Evolutionary conservation across 2,888 invertebrate species (phyloP).

Genomic region (Drosophila mulleri): DNA sequence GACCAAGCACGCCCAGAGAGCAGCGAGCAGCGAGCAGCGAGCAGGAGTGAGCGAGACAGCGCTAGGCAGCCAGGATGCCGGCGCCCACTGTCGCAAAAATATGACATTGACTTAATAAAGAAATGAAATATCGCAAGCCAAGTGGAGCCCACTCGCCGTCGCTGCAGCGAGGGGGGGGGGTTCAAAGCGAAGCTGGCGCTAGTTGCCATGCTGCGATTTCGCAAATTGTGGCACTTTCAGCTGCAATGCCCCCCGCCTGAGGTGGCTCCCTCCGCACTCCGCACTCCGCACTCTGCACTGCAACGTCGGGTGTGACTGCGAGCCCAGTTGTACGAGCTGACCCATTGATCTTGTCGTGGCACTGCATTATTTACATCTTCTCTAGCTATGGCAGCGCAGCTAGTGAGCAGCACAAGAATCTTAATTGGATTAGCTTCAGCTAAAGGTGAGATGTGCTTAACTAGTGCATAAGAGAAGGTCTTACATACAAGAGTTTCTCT

Average conservation of each 20-base stretch:
- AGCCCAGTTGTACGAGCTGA: constrained; percentile 40
- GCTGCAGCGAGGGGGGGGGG: constrained; percentile 10
- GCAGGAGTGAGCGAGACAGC: background rate
- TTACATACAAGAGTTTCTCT: background rate
- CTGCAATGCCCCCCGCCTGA: constrained; percentile 51
- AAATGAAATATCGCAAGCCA: constrained; percentile 80
- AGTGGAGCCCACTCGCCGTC: constrained; percentile 50
- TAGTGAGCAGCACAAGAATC: background rate
- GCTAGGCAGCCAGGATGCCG: constrained; percentile 40
- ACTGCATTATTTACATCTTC: constrained; percentile 42
- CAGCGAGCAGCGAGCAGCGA: background rate
- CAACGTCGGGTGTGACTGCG: constrained; percentile 19
- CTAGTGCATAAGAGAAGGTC: background rate
- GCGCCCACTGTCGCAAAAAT: constrained; percentile 73
- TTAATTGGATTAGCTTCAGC: background rate
- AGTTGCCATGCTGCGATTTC: constrained; percentile 69
- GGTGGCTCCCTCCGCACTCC: constrained; percentile 22
- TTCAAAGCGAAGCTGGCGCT: constrained; percentile 52
- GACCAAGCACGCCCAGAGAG: constrained; percentile 23
- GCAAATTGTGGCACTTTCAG: constrained; percentile 68
- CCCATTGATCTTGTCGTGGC: constrained; percentile 50
- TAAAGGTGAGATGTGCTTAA: background rate
- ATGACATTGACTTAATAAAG: constrained; percentile 82
- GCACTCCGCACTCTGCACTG: background rate
- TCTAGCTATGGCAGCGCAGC: constrained; percentile 21